Conservation (phyloP, 2,113 vertebrate species). For the Craseonycteris thonglongyai region DNA sequence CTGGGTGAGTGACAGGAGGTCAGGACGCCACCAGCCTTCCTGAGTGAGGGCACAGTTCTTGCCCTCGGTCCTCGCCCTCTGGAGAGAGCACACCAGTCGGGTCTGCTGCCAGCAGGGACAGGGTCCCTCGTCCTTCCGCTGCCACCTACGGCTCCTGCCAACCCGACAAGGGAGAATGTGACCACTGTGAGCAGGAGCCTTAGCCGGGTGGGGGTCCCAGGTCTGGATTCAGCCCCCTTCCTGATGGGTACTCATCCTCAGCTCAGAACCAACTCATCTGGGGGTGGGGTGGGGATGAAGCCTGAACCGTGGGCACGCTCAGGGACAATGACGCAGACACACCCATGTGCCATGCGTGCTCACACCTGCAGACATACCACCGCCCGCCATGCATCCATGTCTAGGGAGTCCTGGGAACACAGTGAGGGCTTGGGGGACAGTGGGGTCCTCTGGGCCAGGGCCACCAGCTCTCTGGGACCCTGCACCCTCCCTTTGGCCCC, state of each 20-base stretch:
- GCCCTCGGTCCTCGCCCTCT: too few species aligned
- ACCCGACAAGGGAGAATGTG: too few species aligned
- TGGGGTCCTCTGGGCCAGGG: not conserved
- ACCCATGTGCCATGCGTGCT: rapidly evolving
- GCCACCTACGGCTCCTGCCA: too few species aligned
- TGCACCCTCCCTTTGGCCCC: not conserved
- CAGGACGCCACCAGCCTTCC: not conserved
- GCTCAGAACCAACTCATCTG: not conserved
- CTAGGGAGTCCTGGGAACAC: not conserved
- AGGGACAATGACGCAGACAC: not conserved
- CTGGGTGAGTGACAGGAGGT: not conserved
- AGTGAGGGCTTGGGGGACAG: too few species aligned
- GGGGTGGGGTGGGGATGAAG: not conserved
- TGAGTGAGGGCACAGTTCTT: too few species aligned
- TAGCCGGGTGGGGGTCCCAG: not conserved
- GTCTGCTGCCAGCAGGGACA: not conserved
- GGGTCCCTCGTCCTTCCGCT: not conserved
- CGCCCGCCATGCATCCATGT: too few species aligned
- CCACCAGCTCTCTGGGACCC: not conserved
- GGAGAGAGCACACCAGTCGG: not conserved
- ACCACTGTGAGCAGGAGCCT: not conserved
- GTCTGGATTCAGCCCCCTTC: not conserved
- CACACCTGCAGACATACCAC: too few species aligned
- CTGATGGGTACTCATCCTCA: not conserved
- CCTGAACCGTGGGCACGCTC: not conserved